Base-by-base conservation (phyloP, 2,888 invertebrate genomes). In the Venusia cambrica region DNA sequence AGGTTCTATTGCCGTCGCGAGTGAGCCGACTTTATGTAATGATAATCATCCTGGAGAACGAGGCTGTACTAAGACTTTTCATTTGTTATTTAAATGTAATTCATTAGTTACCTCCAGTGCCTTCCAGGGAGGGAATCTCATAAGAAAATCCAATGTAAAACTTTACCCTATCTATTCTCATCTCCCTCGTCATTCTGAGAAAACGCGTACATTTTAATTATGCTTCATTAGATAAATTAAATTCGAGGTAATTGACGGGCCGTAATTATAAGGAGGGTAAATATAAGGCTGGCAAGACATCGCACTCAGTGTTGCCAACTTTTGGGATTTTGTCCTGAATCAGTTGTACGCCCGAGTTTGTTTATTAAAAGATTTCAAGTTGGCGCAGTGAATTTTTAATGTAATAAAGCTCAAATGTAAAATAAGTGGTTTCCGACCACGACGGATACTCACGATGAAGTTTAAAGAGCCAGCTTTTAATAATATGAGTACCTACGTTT, bases 141-240 rank as follows among this genome's bases (percentile, higher is more conserved):
- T 26, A 26, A 27, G 29, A 49, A 47, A 44, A 38, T 49, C 43
- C 29, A 16, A 34, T 6, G 48, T 52, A 57, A 62, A 67, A 62
- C 51, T 62, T 58, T 46, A 40, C 48, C 56, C 52, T 57, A 56
- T 58, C 53, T 55, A 54, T 52, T 48, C 51, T 43, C 51, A 53
- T 49, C 54, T 48, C 56, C 46, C 56, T 57, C 67, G 58, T 70
- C 71, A 70, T 62, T 72, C 70, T 71, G 61, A 48, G 45, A 63
- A 69, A 75, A 74, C 73, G 79, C 73, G 74, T 74, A 83, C 80
- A 80, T 84, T 85, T 84, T 87, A 87, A 87, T 87, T 80, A 85
- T 66, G 73, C 80, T 84, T 87, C 87, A 87, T 87, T 85, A 85
- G 73, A 73, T 78, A 76, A 84, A 85, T 87, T 85, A 84, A 84